Conservation (phyloP, 2,888 invertebrate genomes). For the Acleris laterana region DNA sequence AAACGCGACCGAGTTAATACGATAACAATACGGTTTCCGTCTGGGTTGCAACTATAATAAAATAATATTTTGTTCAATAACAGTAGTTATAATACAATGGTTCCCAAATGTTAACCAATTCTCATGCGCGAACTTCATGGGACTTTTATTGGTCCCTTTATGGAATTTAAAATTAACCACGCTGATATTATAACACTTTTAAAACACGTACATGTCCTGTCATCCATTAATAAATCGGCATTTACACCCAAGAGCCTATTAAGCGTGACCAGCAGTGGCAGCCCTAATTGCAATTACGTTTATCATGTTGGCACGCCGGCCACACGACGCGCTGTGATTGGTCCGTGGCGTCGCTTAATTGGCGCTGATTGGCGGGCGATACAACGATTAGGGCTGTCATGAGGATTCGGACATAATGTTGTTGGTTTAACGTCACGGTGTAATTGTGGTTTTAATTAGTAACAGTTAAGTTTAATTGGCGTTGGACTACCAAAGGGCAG, state of each 20-base stretch:
- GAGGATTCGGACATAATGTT: slow-evolving; percentile 22
- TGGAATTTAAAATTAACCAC: background rate
- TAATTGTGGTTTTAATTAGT: slow-evolving; percentile 10
- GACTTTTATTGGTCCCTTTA: background rate
- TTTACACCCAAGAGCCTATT: slow-evolving; percentile 30
- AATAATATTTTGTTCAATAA: too few species aligned
- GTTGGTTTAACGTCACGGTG: slow-evolving; percentile 5
- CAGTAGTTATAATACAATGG: too few species aligned
- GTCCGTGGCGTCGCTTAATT: slow-evolving; percentile 26
- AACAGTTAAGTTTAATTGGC: background rate
- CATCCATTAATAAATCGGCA: slow-evolving; percentile 7
- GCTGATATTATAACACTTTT: background rate
- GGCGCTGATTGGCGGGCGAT: slow-evolving; percentile 36
- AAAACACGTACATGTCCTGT: slow-evolving; percentile 4
- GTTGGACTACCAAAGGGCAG: too few species aligned
- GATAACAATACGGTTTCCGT: too few species aligned
- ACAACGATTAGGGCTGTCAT: slow-evolving; percentile 33
- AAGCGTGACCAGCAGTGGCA: slow-evolving; percentile 27
- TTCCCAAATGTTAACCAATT: too few species aligned
- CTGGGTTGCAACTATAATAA: too few species aligned
- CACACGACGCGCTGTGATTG: slow-evolving; percentile 28
- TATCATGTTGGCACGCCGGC: slow-evolving; percentile 35
- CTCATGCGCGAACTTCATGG: background rate
- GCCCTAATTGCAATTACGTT: slow-evolving; percentile 33
- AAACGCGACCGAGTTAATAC: too few species aligned